These are phyloP conservation scores for Drosophila biarmipes DNA, from an alignment of 1,140 invertebrate species.

Conservation along the genomic window DNA sequence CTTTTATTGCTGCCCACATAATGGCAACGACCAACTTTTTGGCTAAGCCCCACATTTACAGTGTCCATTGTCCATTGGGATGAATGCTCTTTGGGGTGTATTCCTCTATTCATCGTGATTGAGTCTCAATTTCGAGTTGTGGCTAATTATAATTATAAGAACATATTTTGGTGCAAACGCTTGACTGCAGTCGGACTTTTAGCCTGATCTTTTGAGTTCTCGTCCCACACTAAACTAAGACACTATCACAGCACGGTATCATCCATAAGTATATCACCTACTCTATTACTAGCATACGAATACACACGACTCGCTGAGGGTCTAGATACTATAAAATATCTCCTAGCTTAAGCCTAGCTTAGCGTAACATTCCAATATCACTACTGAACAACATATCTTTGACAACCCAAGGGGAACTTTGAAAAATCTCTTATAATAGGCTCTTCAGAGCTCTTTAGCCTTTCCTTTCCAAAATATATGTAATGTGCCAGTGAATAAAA, in stretches of 20 bases:
- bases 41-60: constrained; percentile 30
- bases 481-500: constrained; percentile 35
- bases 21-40: constrained; percentile 29
- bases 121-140: neutral
- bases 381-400: constrained; percentile 52
- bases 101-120: constrained; percentile 13
- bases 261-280: constrained; percentile 21
- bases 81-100: constrained; percentile 7
- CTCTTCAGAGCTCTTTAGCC: constrained; percentile 9
- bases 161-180: constrained; percentile 24
- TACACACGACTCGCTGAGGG: constrained; percentile 30
- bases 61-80: constrained; percentile 9
- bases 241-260: constrained; percentile 32
- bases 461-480: neutral
- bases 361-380: constrained; percentile 58
- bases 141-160: constrained; percentile 45
- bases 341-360: constrained; percentile 59
- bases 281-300: constrained; percentile 33
- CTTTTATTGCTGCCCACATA: constrained; percentile 62
- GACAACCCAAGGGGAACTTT: constrained; percentile 34
- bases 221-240: constrained; percentile 23
- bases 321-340: constrained; percentile 43
- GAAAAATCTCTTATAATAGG: neutral
- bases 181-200: constrained; percentile 4
- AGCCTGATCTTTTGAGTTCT: constrained; percentile 29